These are phyloP conservation scores for Lepidocyrtinus sp. DNA, from an alignment of 2,888 invertebrate genomes.

Conservation along the genomic window DNA sequence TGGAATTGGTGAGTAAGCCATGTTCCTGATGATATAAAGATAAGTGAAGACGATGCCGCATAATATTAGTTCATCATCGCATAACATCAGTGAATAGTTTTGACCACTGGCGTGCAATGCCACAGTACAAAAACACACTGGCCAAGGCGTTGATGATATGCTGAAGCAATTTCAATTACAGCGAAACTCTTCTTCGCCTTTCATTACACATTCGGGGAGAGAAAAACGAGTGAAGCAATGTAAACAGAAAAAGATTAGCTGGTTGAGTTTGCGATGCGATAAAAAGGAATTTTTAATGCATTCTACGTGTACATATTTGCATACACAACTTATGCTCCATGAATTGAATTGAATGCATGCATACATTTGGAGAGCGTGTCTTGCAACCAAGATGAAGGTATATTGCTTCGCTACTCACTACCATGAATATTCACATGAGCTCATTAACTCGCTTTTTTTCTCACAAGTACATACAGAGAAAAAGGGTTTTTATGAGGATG, in stretches of 20 bases:
- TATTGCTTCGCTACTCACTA: background rate
- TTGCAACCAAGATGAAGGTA: background rate
- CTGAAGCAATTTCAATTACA: too few species aligned
- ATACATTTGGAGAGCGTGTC: background rate
- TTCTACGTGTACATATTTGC: background rate
- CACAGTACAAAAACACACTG: background rate
- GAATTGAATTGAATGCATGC: background rate
- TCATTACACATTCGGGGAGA: background rate
- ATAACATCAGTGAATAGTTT: background rate
- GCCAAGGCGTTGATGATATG: background rate
- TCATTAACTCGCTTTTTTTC: background rate
- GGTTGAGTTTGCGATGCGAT: background rate
- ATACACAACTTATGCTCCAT: background rate
- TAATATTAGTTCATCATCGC: conserved; percentile 3
- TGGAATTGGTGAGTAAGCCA: conserved; percentile 9
- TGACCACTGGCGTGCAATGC: background rate
- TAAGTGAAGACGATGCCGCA: conserved; percentile 9
- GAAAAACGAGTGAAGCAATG: background rate
- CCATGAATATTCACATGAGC: conserved; percentile 1
- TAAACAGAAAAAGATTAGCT: background rate
- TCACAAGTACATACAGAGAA: background rate
- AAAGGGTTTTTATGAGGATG: background rate
- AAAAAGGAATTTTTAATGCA: background rate
- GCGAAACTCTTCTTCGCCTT: background rate
- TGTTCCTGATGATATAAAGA: conserved; percentile 7